Conservation (phyloP, 2,888 invertebrate genomes). For the Timandra comae region DNA sequence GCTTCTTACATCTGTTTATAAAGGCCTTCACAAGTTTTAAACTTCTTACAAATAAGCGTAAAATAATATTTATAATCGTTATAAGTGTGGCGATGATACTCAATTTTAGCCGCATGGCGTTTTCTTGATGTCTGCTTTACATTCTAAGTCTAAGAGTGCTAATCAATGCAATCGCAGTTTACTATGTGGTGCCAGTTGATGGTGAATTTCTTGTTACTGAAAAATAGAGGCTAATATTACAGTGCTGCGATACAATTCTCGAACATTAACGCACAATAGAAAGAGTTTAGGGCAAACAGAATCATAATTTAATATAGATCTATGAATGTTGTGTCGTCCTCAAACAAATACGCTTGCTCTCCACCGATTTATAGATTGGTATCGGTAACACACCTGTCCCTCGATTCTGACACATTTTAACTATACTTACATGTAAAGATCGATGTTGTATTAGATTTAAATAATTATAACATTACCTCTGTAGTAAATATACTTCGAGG, state of each 20-base stretch:
- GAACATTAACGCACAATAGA: constrained; percentile 12
- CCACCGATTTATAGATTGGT: constrained; percentile 41
- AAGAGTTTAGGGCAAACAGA: constrained; percentile 12
- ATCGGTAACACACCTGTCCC: constrained; percentile 50
- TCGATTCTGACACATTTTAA: constrained; percentile 26
- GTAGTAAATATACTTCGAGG: no score
- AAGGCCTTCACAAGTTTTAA: no score
- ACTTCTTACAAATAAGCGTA: no score
- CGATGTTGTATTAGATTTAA: no score
- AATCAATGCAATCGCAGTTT: constrained; percentile 6
- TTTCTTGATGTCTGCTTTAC: constrained; percentile 8
- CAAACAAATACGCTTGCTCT: constrained; percentile 45
- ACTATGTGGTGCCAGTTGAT: constrained; percentile 2
- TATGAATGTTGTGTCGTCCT: constrained; percentile 68
- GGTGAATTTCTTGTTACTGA: no score
- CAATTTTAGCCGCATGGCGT: constrained; percentile 8
- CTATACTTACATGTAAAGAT: no score
- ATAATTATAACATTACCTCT: no score
- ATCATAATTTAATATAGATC: constrained; percentile 11
- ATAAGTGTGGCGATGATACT: background rate
- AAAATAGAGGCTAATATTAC: constrained; percentile 1
- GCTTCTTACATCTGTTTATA: no score
- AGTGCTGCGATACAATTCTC: constrained; percentile 1
- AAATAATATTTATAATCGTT: no score
- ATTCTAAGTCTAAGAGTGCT: constrained; percentile 9